Percentiles rank a stretch among this genome's conserved stretches.
phyloP scores from a whole-genome alignment of 1,140 invertebrate species.

The Pinna nobilis region DNA sequence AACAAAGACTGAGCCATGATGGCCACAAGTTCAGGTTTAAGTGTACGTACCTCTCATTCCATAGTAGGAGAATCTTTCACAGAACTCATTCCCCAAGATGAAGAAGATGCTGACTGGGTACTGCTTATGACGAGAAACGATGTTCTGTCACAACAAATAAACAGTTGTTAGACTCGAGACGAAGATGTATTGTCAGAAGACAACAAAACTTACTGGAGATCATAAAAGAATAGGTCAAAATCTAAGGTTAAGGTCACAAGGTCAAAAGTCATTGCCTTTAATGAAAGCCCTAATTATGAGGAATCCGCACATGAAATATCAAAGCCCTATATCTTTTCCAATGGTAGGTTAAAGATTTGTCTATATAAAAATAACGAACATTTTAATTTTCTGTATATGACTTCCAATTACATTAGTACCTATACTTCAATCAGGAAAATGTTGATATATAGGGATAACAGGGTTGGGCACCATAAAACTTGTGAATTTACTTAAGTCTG shows the following conservation, averaged over 20 bases:
- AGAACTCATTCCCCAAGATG: constrained; percentile 96
- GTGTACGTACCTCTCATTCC: constrained; percentile 91
- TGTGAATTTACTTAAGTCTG: too few species aligned
- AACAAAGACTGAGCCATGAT: too few species aligned
- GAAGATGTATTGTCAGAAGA: neutral
- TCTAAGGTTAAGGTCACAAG: too few species aligned
- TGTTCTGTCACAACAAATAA: constrained; percentile 8
- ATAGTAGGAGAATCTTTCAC: constrained; percentile 97
- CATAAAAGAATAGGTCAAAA: too few species aligned
- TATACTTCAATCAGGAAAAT: neutral
- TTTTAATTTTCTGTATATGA: neutral
- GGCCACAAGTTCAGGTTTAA: neutral
- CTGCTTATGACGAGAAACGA: constrained; percentile 18
- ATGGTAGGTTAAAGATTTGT: neutral
- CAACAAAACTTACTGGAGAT: too few species aligned
- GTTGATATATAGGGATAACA: too few species aligned
- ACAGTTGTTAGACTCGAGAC: neutral
- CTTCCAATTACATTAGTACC: neutral
- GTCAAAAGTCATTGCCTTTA: too few species aligned
- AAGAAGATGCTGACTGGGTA: constrained; percentile 95
- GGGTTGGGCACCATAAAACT: too few species aligned
- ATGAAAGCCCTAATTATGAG: too few species aligned
- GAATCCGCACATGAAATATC: too few species aligned
- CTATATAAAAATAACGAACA: neutral
- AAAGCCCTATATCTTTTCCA: neutral